A percentile compares a stretch with the other conserved stretches of the same genome.
These are phyloP conservation scores for Dysmachus trigonus DNA, from an alignment of 2,888 invertebrate genomes.

Conservation along the genomic window DNA sequence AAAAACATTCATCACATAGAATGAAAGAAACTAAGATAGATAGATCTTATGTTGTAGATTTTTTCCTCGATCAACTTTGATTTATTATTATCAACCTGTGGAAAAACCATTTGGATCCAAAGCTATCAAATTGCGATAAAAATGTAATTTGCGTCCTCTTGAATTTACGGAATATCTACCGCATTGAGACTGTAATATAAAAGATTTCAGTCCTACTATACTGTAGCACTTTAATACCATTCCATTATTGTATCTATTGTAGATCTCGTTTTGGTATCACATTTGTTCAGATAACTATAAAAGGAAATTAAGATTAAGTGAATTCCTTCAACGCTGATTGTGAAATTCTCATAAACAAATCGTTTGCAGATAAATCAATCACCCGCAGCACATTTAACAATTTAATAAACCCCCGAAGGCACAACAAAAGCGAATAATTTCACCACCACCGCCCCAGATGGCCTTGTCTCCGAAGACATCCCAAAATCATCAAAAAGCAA, in stretches of 20 bases:
- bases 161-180: too few species aligned
- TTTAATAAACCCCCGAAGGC: not conserved
- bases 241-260: not conserved
- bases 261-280: not conserved
- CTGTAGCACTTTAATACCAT: not conserved
- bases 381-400: not conserved
- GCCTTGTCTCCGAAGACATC: not conserved
- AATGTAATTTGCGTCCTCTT: too few species aligned
- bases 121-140: too few species aligned
- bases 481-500: conserved; percentile 3
- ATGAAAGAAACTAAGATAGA: too few species aligned
- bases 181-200: too few species aligned
- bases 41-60: too few species aligned
- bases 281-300: not conserved
- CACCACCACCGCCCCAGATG: not conserved
- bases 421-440: not conserved
- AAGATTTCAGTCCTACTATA: too few species aligned
- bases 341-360: not conserved
- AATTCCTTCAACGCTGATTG: not conserved
- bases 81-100: too few species aligned
- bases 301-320: not conserved
- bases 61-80: too few species aligned
- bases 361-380: not conserved
- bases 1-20: too few species aligned
- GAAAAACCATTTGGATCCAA: too few species aligned